phyloP scores from a whole-genome alignment of 1,140 invertebrate genomes.

The Euura saliciscinereae region DNA sequence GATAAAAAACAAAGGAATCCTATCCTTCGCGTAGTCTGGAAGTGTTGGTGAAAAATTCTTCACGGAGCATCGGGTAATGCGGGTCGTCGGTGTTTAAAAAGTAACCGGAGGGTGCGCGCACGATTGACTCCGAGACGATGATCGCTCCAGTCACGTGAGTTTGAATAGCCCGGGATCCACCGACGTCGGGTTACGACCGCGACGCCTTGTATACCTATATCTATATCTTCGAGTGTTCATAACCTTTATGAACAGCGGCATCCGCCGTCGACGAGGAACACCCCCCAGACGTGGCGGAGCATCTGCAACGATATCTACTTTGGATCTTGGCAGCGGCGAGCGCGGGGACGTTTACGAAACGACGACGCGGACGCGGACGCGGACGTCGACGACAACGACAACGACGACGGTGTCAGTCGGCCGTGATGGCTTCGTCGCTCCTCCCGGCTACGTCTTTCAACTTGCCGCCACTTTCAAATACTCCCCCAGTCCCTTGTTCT shows the following conservation, averaged over 20 bases:
- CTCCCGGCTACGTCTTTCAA: background rate
- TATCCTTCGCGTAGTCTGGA: background rate
- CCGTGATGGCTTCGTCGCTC: background rate
- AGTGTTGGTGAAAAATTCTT: conserved; percentile 1
- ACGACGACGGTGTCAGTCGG: conserved; percentile 3
- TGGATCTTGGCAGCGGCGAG: background rate
- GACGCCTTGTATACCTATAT: background rate
- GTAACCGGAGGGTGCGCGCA: background rate
- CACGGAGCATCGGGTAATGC: background rate
- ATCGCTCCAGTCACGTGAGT: background rate
- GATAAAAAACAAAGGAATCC: background rate
- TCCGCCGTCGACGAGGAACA: background rate
- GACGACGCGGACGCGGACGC: background rate
- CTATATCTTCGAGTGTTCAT: background rate
- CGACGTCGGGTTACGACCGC: background rate
- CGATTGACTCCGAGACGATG: conserved; percentile 6
- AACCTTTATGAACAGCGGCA: background rate
- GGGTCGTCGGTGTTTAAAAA: background rate
- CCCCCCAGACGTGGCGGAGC: conserved; percentile 1
- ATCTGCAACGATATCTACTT: background rate
- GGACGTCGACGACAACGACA: background rate
- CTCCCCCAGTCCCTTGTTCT: background rate
- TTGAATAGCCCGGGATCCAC: background rate
- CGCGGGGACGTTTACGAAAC: background rate
- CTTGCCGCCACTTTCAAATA: conserved; percentile 4